phyloP scores from a whole-genome alignment of 2,113 vertebrate species.

The Tautogolabrus adspersus region DNA sequence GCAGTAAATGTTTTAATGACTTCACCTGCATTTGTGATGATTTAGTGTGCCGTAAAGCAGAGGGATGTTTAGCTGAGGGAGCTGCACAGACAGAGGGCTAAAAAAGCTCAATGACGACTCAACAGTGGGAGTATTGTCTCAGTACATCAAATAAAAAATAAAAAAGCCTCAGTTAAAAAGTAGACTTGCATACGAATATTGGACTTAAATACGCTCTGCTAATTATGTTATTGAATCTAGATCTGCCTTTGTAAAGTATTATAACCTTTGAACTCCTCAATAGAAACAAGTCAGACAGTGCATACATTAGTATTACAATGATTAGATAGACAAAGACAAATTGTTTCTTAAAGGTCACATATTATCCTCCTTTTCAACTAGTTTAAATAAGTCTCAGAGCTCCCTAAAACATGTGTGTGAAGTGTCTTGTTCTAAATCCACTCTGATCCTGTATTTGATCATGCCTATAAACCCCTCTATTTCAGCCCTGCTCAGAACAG shows the following conservation, averaged over 20 bases:
- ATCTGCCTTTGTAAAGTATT: not conserved
- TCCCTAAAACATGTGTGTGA: too few relatives aligned
- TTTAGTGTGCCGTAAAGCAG: slow-evolving; percentile 27
- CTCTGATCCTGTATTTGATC: too few relatives aligned
- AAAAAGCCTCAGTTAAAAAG: not conserved
- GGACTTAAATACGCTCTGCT: not conserved
- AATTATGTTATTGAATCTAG: not conserved
- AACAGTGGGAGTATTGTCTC: not conserved
- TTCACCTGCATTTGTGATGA: slow-evolving; percentile 28
- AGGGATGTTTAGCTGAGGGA: not conserved
- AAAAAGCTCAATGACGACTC: not conserved
- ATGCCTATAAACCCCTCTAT: too few relatives aligned
- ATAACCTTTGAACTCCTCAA: too few relatives aligned
- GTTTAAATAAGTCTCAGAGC: too few relatives aligned
- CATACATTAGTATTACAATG: too few relatives aligned
- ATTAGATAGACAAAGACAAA: too few relatives aligned
- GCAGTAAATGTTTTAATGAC: slow-evolving; percentile 57
- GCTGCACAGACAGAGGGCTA: not conserved
- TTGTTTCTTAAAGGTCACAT: too few relatives aligned
- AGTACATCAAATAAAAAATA: slow-evolving; percentile 10
- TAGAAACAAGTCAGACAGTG: not conserved
- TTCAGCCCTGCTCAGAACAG: too few relatives aligned
- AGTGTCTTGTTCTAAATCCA: too few relatives aligned
- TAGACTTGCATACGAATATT: not conserved
- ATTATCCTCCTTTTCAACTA: too few relatives aligned